Base-by-base conservation (phyloP, 2,888 invertebrate species). In the Lissocephala sabroskyi region DNA sequence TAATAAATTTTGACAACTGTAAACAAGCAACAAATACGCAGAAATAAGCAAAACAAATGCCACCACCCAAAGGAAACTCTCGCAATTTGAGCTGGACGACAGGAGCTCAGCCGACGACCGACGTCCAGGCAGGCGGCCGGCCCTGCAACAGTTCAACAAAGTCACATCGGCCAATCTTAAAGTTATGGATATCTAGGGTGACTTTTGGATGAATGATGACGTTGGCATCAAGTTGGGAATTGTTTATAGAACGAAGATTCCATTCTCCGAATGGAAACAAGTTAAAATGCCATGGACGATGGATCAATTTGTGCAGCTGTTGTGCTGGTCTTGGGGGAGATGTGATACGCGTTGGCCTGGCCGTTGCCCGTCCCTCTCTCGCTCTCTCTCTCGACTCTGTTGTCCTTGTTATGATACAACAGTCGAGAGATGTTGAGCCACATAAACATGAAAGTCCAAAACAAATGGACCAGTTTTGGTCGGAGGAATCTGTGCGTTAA, bases 21-120 rank as follows among this genome's bases (percentile, higher is more conserved):
- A 64, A 50, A 67, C 64, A 50, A 57, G 73, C 68, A 71, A 68
- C 68, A 67, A 61, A 71, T 75, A 68, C 68, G 75, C 66, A 71
- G 61, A 68, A 71, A 68, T 57, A 55, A 64, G 67, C 73, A 56
- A 67, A 64, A 67, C 70, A 70, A 23, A 23, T 23, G 54, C 37
- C 29, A 41, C 3, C 3, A 23, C 23, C 23, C 3, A 23, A 3
- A 23, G 7, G 23, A 23, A 23, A 23, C 23, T 5, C 3, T 5
- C 23, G 23, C 3, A 23, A 23, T 5, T 5, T 5, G 3, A 23
- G 3, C 11, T 11, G 30, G 30, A 11, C 30, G 10, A 30, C 10
- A 30, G 30, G 10, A 30, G 30, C 10, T 11, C 6, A 10, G 30
- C 5, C 30, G 3, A 7, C 30, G 10, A 23, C 3, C 23, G 7